Evolutionary conservation across 1,140 invertebrate genomes (phyloP), one percentile per base, ranked within the genome.

Genomic region (Dufourea novaeangliae): DNA sequence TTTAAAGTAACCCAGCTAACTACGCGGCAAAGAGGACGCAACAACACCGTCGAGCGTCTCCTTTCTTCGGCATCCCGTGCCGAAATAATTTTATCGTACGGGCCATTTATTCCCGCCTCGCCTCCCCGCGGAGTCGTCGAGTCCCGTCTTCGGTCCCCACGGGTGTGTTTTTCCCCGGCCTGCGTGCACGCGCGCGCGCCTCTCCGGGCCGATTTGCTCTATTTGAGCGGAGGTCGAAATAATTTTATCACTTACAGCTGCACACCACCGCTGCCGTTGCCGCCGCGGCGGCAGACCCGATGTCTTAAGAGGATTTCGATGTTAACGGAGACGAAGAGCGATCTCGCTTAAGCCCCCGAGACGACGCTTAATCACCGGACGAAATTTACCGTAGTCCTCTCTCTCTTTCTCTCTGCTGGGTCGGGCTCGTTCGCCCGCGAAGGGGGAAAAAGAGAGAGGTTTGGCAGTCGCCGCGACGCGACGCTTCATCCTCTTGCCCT

Each of bases 201-300:
- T 34, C 32, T 14, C 11, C 34, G 10, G 14, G 7, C 8, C 66
- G 78, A 63, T 83, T 85, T 85, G 66, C 68, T 85, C 83, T 85
- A 74, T 83, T 85, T 85, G 61, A 79, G 67, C 69, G 32, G 79
- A 71, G 82, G 72, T 83, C 78, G 83, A 85, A 85, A 85, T 85
- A 85, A 85, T 85, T 85, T 85, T 85, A 84, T 84, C 84, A 84
- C 84, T 84, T 82, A 84, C 82, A 85, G 84, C 84, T 85, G 84
- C 74, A 59, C n/a, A 59, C n/a, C 62, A 27, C 20, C 34, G 37
- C 27, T n/a, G 50, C 37, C 69, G 46, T 25, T 46, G 34, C 20
- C n/a, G 29, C 29, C 27, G 46, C 29, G 52, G 22, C 70, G 44
- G 32, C 61, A 67, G n/a, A 50, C 64, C n/a, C 74, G 56, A 20